Percentiles rank a stretch among this genome's conserved stretches.
These are phyloP conservation scores for Drosophila neonasuta DNA, from an alignment of 2,888 invertebrate genomes.

Conservation along the genomic window DNA sequence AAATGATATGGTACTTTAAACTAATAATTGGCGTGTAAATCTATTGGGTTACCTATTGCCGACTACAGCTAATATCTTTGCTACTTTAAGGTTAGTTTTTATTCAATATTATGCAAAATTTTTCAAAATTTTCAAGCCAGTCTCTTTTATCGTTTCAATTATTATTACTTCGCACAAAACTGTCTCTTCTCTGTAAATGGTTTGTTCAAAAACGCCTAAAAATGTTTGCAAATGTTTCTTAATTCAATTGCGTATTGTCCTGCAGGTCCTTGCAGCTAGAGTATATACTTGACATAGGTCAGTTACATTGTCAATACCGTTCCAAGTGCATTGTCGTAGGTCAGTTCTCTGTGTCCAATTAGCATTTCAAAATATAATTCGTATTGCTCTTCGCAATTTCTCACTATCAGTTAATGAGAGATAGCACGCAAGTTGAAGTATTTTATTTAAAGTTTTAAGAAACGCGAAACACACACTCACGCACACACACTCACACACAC, in stretches of 20 bases:
- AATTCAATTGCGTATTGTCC: conserved; percentile 25
- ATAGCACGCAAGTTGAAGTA: conserved; percentile 5
- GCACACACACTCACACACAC: conserved; percentile 28
- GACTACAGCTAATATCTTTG: conserved; percentile 3
- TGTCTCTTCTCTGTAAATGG: conserved; percentile 21
- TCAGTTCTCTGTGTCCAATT: conserved; percentile 44
- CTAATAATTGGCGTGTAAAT: conserved; percentile 28
- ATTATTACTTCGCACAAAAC: conserved; percentile 14
- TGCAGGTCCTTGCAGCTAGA: conserved; percentile 13
- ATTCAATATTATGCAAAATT: background rate
- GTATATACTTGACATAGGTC: conserved; percentile 51
- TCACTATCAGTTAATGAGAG: background rate
- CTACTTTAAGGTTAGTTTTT: background rate
- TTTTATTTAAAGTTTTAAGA: conserved; percentile 30
- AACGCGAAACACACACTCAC: conserved; percentile 21
- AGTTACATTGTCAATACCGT: conserved; percentile 38
- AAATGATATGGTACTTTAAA: conserved; percentile 54
- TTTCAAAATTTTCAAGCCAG: conserved; percentile 22
- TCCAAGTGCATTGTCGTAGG: conserved; percentile 48
- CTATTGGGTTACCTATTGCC: conserved; percentile 14
- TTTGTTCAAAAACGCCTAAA: conserved; percentile 28
- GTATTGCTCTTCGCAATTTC: background rate
- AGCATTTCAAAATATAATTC: background rate
- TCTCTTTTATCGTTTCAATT: conserved; percentile 19
- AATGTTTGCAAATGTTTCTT: conserved; percentile 36